Evolutionary conservation across 2,888 invertebrate species (phyloP), one percentile per base, ranked within the genome.

Genomic region (Tachina fera): DNA sequence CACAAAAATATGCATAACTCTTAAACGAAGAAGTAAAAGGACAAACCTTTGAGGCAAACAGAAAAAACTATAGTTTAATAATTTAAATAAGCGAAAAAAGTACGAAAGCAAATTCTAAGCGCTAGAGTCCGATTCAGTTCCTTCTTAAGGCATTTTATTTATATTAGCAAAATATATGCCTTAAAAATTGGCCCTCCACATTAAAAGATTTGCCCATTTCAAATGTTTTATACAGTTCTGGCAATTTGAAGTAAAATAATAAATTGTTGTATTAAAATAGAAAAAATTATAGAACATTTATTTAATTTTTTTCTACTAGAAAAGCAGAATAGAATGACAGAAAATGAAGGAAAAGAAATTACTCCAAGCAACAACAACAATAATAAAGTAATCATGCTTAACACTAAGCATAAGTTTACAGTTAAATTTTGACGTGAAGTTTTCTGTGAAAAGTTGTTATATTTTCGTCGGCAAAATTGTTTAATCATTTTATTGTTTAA

Each of bases 351-450:
- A 9, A 14, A 16, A 9, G 9, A 19, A 47, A 56, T n/a, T 74
- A 80, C 70, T 88, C 89, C 87, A 88, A 87, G 88, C 87, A 87
- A 87, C 88, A 88, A 88, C 90, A 22, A 31, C 31, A 31, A 31
- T 6, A 31, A 31, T 6, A 31, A 5, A 6, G 31, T 89, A 90
- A 90, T 90, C 90, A 89, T 87, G 68, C 68, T 74, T 61, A 67
- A 74, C n/a, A 45, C 51, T 58, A 49, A 61, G 51, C 67, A 14
- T 68, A 74, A 47, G 60, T 67, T 67, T 49, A 14, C 41, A 22
- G 43, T 41, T 76, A 16, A 56, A 53, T 63, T 77, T 56, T 11
- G 5, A 14, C 19, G 9, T 14, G 9, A 10, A 51, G 16, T 16
- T 71, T 31, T 68, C 39, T 49, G 10, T 31, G 14, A 70, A 51